These are phyloP conservation scores for Pelmatolapia mariae DNA, from an alignment of 2,113 vertebrate genomes.

Conservation along the genomic window DNA sequence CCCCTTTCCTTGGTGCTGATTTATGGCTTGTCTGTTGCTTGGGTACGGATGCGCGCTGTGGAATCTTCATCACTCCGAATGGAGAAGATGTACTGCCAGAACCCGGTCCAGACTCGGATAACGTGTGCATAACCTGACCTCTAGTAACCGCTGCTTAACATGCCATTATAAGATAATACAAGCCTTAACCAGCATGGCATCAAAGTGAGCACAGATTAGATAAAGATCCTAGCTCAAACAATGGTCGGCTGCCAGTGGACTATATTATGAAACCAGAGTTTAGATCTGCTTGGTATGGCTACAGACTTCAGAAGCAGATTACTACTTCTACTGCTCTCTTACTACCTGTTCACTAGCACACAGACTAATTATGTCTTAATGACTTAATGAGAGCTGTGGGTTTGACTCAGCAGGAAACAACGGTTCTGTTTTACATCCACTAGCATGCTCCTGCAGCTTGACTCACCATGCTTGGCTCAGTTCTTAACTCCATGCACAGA, in stretches of 20 bases:
- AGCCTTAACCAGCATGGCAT: neutral
- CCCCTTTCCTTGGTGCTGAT: neutral
- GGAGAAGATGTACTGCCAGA: conserved; percentile 12
- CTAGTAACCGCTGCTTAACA: conserved; percentile 14
- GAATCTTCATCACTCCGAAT: conserved; percentile 8
- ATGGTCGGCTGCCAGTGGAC: neutral
- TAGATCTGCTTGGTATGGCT: neutral
- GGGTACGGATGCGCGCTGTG: neutral
- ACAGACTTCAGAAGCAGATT: neutral
- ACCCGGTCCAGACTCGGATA: neutral
- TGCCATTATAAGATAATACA: conserved; percentile 1
- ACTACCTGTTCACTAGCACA: conserved; percentile 57
- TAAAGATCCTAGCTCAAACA: conserved; percentile 19
- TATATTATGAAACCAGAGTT: neutral
- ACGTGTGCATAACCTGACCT: conserved; percentile 1
- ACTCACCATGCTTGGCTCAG: conserved; percentile 42
- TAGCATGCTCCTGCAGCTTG: conserved; percentile 51
- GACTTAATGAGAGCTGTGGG: conserved; percentile 62
- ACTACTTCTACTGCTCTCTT: neutral
- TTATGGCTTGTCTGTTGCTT: conserved; percentile 48
- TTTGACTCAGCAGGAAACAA: conserved; percentile 67
- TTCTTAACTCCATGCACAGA: conserved; percentile 3
- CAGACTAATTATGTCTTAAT: conserved; percentile 63
- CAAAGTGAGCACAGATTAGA: neutral
- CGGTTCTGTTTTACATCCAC: conserved; percentile 66